A percentile compares a stretch with the other conserved stretches of the same genome.
Evolutionary conservation across 2,113 vertebrate species (phyloP).

Genomic region (Hypanus sabinus): DNA sequence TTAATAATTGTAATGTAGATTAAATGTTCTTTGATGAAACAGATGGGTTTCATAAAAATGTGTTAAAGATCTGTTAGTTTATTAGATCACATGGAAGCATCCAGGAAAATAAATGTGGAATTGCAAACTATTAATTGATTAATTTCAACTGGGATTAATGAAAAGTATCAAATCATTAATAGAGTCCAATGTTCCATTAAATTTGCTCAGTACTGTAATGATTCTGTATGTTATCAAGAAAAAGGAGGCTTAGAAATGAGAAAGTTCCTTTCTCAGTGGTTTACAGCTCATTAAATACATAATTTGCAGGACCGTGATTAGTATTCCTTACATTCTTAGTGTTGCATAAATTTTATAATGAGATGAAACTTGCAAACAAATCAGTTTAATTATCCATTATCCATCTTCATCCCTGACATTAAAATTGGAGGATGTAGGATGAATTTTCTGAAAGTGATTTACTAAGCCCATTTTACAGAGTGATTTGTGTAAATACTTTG

Average conservation of each 20-base stretch:
- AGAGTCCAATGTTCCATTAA: conserved; percentile 35
- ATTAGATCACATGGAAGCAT: background rate
- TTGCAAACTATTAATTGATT: background rate
- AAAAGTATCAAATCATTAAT: conserved; percentile 31
- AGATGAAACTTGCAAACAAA: conserved; percentile 17
- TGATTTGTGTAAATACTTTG: conserved; percentile 11
- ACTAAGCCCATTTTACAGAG: background rate
- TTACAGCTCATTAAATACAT: conserved; percentile 26
- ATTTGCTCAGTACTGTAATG: conserved; percentile 18
- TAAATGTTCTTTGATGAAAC: background rate
- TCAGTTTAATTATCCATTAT: conserved; percentile 31
- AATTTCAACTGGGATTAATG: conserved; percentile 16
- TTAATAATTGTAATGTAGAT: background rate
- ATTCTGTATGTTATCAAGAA: conserved; percentile 7
- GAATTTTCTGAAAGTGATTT: conserved; percentile 12
- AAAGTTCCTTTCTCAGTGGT: background rate
- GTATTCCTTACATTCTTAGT: conserved; percentile 4
- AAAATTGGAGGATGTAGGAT: background rate
- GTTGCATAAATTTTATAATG: conserved; percentile 17
- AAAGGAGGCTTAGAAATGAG: conserved; percentile 3
- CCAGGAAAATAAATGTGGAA: conserved; percentile 17
- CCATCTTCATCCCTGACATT: background rate
- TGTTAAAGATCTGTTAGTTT: background rate
- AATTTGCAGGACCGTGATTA: conserved; percentile 27
- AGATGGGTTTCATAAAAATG: background rate